Base-by-base conservation (phyloP, 2,797 vertebrate species). In the Sebastes elongatus region DNA sequence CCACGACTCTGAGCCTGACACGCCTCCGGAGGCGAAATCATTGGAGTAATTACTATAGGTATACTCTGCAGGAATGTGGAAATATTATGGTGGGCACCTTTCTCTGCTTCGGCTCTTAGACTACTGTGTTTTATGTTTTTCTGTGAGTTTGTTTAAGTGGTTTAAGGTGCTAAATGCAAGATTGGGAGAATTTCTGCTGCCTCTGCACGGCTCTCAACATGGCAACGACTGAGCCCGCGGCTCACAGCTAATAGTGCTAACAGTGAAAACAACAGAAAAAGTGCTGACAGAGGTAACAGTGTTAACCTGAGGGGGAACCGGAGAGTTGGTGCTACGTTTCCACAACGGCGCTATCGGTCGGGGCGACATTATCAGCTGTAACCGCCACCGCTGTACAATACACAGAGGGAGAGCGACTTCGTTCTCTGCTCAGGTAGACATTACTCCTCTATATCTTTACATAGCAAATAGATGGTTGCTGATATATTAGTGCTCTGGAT, bases 31-130 rank as follows among this genome's bases (percentile, higher is more conserved):
- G 78, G 63, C 23, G 11, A 80, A 81, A 90, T 81, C 77, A 83
- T 83, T 70, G 33, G 68, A 84, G 84, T 82, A 85, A 93, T 90
- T 86, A 81, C 64, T 49, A 80, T 35, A 83, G 71, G 74, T 83
- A 49, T 49, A 63, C n/a, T 88, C 69, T 82, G 72, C 42, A 52
- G 69, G 67, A 79, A 78, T 74, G 62, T 70, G 69, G 68, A 75
- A 74, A 80, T 78, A 71, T 56, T 7, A 74, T 28, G 6, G 30
- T 72, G 55, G 63, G 73, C 22, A 57, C n/a, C 59, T 14, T 25
- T 32, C 10, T 42, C 76, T 71, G 56, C 14, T 82, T 30, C 13
- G 23, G 55, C 65, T 67, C 30, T 16, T 18, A 38, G 28, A 60
- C 14, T 23, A 10, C 18, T 46, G 33, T 53, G 5, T 42, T 57